Percentiles rank a stretch among this genome's conserved stretches.
Conservation (phyloP, 2,113 vertebrate genomes). For the Entomyzon cyanotis region DNA sequence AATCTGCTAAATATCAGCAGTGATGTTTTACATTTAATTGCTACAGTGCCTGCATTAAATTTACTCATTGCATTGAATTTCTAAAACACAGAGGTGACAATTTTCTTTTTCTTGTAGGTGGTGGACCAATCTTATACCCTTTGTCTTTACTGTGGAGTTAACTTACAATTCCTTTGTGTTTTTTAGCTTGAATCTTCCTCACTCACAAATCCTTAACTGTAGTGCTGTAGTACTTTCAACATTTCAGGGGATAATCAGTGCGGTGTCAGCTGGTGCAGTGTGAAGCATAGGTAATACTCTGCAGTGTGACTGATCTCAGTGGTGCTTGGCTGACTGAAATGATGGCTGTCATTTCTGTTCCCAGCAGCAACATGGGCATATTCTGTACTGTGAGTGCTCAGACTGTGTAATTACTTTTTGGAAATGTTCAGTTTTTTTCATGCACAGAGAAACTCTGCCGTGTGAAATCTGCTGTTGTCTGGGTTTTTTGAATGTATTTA, state of each 20-base stretch:
- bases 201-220: neutral
- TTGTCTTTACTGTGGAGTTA: neutral
- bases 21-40: neutral
- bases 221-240: neutral
- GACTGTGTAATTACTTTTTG: neutral
- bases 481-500: neutral
- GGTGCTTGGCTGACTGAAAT: neutral
- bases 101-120: neutral
- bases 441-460: neutral
- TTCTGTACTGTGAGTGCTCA: neutral
- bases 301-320: neutral
- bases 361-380: neutral
- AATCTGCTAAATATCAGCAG: neutral
- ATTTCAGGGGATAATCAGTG: neutral
- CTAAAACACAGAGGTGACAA: neutral
- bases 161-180: neutral
- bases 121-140: neutral
- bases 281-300: neutral
- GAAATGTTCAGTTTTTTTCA: neutral
- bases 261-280: neutral
- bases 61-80: neutral
- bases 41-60: neutral
- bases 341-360: slow-evolving; percentile 48
- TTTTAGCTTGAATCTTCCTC: neutral
- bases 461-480: neutral